Evolutionary conservation across 2,113 vertebrate species (phyloP).

Genomic region (Hippocampus barbouri): DNA sequence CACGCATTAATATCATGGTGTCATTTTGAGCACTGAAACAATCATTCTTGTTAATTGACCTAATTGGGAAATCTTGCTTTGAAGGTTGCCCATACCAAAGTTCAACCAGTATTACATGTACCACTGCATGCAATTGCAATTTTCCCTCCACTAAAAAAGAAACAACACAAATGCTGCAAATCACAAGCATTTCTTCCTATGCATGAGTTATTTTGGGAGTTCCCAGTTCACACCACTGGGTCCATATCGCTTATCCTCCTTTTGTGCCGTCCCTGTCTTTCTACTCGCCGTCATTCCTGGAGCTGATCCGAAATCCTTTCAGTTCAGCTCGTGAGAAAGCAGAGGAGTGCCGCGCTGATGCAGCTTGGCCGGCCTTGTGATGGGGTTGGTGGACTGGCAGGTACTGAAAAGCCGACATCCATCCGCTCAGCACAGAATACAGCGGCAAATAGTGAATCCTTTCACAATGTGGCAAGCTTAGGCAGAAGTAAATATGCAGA

Average conservation of each 20-base stretch:
- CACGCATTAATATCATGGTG: neutral
- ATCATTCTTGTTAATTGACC: neutral
- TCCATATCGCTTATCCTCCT: slow-evolving; percentile 54
- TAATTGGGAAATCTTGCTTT: neutral
- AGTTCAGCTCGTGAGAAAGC: slow-evolving; percentile 54
- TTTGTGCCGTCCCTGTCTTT: slow-evolving; percentile 57
- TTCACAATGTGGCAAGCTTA: slow-evolving; percentile 37
- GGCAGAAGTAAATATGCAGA: slow-evolving; percentile 23
- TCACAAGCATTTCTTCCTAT: slow-evolving; percentile 24
- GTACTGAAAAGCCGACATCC: slow-evolving; percentile 53
- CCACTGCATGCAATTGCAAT: neutral
- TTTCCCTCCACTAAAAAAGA: slow-evolving; percentile 5
- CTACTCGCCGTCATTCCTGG: slow-evolving; percentile 50
- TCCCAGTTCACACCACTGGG: slow-evolving; percentile 44
- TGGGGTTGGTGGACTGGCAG: slow-evolving; percentile 57
- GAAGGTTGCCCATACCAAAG: neutral
- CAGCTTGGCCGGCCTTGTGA: slow-evolving; percentile 41
- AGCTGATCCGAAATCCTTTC: slow-evolving; percentile 59
- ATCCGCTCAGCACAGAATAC: slow-evolving; percentile 31
- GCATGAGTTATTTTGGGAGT: slow-evolving; percentile 58
- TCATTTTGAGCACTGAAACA: neutral
- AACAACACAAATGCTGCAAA: slow-evolving; percentile 20
- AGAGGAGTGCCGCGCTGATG: slow-evolving; percentile 29
- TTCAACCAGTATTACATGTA: neutral
- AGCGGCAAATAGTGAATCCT: slow-evolving; percentile 42